Conservation (phyloP, 1,140 invertebrate genomes). For the Eueides isabella region DNA sequence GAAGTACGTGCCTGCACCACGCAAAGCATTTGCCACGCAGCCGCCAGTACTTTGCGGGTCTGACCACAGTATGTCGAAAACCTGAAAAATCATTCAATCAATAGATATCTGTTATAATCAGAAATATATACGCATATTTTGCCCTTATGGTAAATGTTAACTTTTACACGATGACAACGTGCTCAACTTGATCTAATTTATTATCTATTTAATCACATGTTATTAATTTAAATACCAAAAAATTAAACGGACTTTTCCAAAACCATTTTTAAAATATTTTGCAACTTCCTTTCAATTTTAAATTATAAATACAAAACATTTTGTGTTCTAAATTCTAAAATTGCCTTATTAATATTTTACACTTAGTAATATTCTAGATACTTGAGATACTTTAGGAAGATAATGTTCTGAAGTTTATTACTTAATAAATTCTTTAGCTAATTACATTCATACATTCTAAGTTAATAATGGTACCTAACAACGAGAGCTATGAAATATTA, state of each 20-base stretch:
- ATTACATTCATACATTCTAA: neutral
- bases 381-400: neutral
- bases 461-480: neutral
- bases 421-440: neutral
- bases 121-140: too few relatives aligned
- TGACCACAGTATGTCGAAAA: constrained; percentile 95
- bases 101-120: too few relatives aligned
- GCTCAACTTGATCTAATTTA: too few relatives aligned
- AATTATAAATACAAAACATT: neutral
- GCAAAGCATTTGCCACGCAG: constrained; percentile 91
- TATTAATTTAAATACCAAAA: too few relatives aligned
- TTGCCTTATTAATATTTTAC: neutral
- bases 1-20: constrained; percentile 95
- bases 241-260: too few relatives aligned
- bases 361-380: neutral
- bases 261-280: too few relatives aligned
- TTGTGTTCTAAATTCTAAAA: neutral
- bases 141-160: too few relatives aligned
- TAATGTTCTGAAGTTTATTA: neutral
- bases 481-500: neutral
- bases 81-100: constrained; percentile 77
- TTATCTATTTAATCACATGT: too few relatives aligned
- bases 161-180: too few relatives aligned
- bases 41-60: constrained; percentile 90
- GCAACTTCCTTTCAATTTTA: too few relatives aligned